These are phyloP conservation scores for Prunella strophiata DNA, from an alignment of 2,797 vertebrate species.

Conservation along the genomic window DNA sequence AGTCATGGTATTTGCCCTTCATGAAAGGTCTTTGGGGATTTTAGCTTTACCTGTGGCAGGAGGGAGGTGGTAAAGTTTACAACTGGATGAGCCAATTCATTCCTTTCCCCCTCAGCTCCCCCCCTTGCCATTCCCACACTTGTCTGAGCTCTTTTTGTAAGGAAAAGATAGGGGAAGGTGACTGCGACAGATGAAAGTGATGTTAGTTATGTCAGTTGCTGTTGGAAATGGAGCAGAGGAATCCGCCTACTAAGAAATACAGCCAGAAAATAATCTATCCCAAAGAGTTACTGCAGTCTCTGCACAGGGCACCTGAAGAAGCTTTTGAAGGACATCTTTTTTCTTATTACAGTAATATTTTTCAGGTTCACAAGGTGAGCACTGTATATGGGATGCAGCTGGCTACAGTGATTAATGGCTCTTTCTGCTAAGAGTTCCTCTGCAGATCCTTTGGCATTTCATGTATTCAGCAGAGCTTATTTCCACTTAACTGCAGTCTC, in stretches of 20 bases:
- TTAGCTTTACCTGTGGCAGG: background rate
- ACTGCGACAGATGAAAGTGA: conserved; percentile 34
- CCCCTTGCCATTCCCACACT: background rate
- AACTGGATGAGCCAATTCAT: background rate
- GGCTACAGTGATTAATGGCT: conserved; percentile 61
- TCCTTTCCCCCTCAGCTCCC: background rate
- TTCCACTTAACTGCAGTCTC: conserved; percentile 35
- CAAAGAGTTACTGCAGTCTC: conserved; percentile 62
- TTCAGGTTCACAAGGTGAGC: conserved; percentile 62
- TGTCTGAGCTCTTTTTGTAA: background rate
- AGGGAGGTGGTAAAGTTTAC: background rate
- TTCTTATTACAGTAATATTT: conserved; percentile 69
- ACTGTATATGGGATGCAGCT: conserved; percentile 48
- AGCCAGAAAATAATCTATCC: conserved; percentile 59
- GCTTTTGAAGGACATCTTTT: conserved; percentile 60
- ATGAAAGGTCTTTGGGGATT: background rate
- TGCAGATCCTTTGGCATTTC: conserved; percentile 59
- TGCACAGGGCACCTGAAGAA: conserved; percentile 47
- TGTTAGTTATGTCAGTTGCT: conserved; percentile 54
- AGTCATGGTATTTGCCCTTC: background rate
- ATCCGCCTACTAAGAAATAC: conserved; percentile 45
- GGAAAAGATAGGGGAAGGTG: conserved; percentile 48
- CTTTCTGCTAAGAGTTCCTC: conserved; percentile 24
- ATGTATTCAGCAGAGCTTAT: conserved; percentile 58
- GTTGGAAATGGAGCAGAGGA: conserved; percentile 34